phyloP scores from a whole-genome alignment of 2,888 invertebrate species.

The Aplocera efformata region DNA sequence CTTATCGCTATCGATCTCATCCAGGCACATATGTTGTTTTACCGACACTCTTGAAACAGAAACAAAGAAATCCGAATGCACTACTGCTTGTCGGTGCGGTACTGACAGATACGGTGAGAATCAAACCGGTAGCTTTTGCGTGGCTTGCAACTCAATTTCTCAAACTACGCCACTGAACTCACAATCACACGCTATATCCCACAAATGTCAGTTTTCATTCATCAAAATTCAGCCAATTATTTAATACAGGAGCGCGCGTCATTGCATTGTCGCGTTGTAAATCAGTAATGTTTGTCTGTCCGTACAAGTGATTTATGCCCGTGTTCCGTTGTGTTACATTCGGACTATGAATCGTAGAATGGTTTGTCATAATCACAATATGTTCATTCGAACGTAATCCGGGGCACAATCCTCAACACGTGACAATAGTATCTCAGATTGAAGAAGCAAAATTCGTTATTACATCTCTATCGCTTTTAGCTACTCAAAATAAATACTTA shows the following conservation, averaged over 20 bases:
- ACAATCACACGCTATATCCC: conserved; percentile 7
- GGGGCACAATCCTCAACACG: conserved; percentile 6
- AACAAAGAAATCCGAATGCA: too few species aligned
- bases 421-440: conserved; percentile 2
- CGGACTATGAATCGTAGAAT: conserved; percentile 16
- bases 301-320: conserved; percentile 26
- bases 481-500: too few species aligned
- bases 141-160: too few species aligned
- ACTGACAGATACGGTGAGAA: too few species aligned
- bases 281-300: conserved; percentile 27
- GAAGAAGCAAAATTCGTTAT: too few species aligned
- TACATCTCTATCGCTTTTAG: too few species aligned
- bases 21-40: too few species aligned
- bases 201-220: conserved; percentile 43
- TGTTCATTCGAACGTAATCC: conserved; percentile 17
- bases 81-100: too few species aligned
- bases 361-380: conserved; percentile 27
- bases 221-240: conserved; percentile 47
- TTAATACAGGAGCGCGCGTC: conserved; percentile 32
- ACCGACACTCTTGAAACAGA: too few species aligned
- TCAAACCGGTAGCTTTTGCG: too few species aligned
- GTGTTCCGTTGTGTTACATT: conserved; percentile 27
- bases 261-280: conserved; percentile 25
- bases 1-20: too few species aligned
- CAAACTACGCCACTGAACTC: background rate